These are phyloP conservation scores for Oreortyx pictus DNA, from an alignment of 2,797 vertebrate species.

Conservation along the genomic window DNA sequence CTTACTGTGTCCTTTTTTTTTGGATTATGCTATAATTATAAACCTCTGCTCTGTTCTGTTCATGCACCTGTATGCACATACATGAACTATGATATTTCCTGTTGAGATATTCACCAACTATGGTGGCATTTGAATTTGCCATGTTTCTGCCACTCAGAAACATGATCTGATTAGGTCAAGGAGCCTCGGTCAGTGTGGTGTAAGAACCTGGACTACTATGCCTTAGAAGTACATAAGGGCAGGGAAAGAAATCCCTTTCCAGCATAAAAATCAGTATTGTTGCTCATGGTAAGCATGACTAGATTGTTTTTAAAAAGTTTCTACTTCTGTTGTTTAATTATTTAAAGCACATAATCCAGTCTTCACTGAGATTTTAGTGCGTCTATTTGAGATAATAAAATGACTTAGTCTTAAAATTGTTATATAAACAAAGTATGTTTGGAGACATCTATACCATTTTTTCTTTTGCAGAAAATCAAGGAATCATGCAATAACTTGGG, in stretches of 20 bases:
- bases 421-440: background rate
- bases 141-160: background rate
- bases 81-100: rapidly evolving
- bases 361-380: background rate
- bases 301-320: background rate
- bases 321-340: background rate
- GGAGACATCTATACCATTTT: background rate
- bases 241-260: background rate
- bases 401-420: background rate
- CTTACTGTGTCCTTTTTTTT: background rate
- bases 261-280: background rate
- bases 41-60: background rate
- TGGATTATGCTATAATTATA: background rate
- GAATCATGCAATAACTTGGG: background rate
- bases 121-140: background rate
- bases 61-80: rapidly evolving
- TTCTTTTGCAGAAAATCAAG: background rate
- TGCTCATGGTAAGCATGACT: background rate
- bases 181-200: background rate
- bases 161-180: background rate
- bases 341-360: background rate
- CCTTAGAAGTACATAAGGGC: rapidly evolving
- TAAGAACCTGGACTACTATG: background rate
- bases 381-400: background rate
- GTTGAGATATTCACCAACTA: background rate